Base-by-base conservation (phyloP, 2,888 invertebrate species). In the Lepidocyrtoides sp. region DNA sequence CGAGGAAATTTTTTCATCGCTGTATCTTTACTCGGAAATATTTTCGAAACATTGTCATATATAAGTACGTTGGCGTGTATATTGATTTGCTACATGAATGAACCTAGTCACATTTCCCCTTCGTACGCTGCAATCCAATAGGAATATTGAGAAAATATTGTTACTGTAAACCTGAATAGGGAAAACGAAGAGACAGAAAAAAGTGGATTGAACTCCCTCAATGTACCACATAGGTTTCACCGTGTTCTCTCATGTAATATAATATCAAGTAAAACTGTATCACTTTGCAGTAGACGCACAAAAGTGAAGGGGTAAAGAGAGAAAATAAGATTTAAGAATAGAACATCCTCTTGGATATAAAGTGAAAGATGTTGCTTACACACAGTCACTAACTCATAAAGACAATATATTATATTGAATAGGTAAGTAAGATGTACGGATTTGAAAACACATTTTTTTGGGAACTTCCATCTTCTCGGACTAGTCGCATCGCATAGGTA, bases 1-100 rank as follows among this genome's bases (percentile, higher is more conserved):
- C n/a, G n/a, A n/a, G n/a, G n/a, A n/a, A n/a, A n/a, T n/a, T n/a
- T n/a, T n/a, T n/a, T n/a, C n/a, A n/a, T n/a, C n/a, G n/a, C n/a
- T n/a, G n/a, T n/a, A n/a, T n/a, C n/a, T n/a, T n/a, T n/a, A n/a
- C n/a, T n/a, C n/a, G n/a, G n/a, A n/a, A n/a, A n/a, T n/a, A n/a
- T n/a, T n/a, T n/a, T n/a, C n/a, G n/a, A n/a, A n/a, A n/a, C n/a
- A n/a, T n/a, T n/a, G n/a, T n/a, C n/a, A n/a, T n/a, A n/a, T n/a
- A n/a, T n/a, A n/a, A n/a, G n/a, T n/a, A n/a, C n/a, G n/a, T n/a
- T n/a, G n/a, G n/a, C n/a, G n/a, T 26, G 32, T 32, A 44, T 81
- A 81, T 81, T 81, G 81, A 81, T 81, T 81, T 81, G 57, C 29
- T 57, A 57, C 81, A 57, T 81, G 81, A 81, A 81, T 36, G 51